These are phyloP conservation scores for Lasioglossum morio DNA, from an alignment of 2,888 invertebrate genomes.

Conservation along the genomic window DNA sequence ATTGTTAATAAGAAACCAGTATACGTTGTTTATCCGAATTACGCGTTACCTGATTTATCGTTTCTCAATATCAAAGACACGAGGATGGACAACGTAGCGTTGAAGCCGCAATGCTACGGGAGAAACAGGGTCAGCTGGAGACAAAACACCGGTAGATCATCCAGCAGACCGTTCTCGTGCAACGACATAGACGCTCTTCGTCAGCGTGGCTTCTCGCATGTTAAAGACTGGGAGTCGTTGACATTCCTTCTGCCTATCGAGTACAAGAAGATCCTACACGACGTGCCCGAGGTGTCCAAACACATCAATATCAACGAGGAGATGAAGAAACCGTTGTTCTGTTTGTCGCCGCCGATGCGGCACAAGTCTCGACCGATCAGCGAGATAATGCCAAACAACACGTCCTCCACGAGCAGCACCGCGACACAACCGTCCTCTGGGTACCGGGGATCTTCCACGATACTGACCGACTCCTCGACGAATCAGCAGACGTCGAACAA, in stretches of 20 bases:
- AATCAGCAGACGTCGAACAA: slow-evolving; percentile 87
- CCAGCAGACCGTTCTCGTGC: slow-evolving; percentile 90
- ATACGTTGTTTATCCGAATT: slow-evolving; percentile 96
- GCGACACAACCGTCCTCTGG: slow-evolving; percentile 94
- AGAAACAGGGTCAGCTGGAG: slow-evolving; percentile 84
- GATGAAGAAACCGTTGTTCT: slow-evolving; percentile 86
- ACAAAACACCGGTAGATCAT: slow-evolving; percentile 80
- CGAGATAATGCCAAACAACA: slow-evolving; percentile 86
- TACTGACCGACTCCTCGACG: slow-evolving; percentile 91
- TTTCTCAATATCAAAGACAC: slow-evolving; percentile 87
- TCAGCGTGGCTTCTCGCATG: slow-evolving; percentile 92
- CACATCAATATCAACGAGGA: slow-evolving; percentile 87
- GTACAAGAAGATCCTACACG: slow-evolving; percentile 91
- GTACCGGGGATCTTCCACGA: slow-evolving; percentile 94
- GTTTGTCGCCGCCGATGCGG: slow-evolving; percentile 86
- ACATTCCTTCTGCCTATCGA: slow-evolving; percentile 95
- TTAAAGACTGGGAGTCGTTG: slow-evolving; percentile 97
- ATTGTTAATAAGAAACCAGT: slow-evolving; percentile 88
- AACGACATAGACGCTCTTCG: slow-evolving; percentile 93
- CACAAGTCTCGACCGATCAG: slow-evolving; percentile 87
- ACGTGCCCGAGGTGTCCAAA: slow-evolving; percentile 91
- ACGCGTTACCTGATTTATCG: slow-evolving; percentile 94
- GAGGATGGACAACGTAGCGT: slow-evolving; percentile 88
- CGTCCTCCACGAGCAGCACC: slow-evolving; percentile 89
- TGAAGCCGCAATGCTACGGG: slow-evolving; percentile 89